These are phyloP conservation scores for Melanostoma scalare DNA, from an alignment of 2,888 invertebrate genomes.

Conservation along the genomic window DNA sequence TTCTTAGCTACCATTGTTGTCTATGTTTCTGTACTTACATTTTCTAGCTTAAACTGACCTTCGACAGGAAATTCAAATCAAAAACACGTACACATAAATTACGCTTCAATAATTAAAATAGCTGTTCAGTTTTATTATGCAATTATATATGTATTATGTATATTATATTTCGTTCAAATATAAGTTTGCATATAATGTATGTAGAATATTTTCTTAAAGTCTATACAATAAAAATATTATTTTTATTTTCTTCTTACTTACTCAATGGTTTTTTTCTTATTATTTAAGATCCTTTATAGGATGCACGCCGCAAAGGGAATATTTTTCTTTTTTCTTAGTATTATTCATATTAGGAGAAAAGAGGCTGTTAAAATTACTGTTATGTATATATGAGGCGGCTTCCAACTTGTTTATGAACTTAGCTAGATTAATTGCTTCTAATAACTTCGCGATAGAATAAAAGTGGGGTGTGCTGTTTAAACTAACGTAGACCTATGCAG, in stretches of 20 bases:
- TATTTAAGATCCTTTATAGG: constrained; percentile 43
- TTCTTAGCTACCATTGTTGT: too few relatives aligned
- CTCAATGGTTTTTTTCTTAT: constrained; percentile 45
- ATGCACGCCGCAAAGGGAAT: constrained; percentile 39
- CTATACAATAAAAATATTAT: constrained; percentile 67
- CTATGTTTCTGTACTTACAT: too few relatives aligned
- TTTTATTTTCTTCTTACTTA: constrained; percentile 47
- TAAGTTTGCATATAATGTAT: constrained; percentile 32
- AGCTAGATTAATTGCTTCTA: not conserved
- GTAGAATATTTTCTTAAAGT: constrained; percentile 51
- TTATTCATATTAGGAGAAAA: constrained; percentile 40
- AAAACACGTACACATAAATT: too few relatives aligned
- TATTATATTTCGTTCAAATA: constrained; percentile 53
- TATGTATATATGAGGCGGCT: constrained; percentile 31
- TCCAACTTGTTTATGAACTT: constrained; percentile 47
- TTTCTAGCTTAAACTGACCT: too few relatives aligned
- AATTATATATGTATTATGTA: constrained; percentile 16
- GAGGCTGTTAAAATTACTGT: constrained; percentile 30
- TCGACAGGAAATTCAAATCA: too few relatives aligned
- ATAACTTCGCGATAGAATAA: constrained; percentile 7
- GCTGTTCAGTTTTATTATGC: too few relatives aligned
- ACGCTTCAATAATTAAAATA: too few relatives aligned
- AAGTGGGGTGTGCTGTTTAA: constrained; percentile 31
- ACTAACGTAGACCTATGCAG: constrained; percentile 13
- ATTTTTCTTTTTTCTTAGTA: constrained; percentile 6